Evolutionary conservation across 2,113 vertebrate species (phyloP).

Genomic region (Cavia porcellus): DNA sequence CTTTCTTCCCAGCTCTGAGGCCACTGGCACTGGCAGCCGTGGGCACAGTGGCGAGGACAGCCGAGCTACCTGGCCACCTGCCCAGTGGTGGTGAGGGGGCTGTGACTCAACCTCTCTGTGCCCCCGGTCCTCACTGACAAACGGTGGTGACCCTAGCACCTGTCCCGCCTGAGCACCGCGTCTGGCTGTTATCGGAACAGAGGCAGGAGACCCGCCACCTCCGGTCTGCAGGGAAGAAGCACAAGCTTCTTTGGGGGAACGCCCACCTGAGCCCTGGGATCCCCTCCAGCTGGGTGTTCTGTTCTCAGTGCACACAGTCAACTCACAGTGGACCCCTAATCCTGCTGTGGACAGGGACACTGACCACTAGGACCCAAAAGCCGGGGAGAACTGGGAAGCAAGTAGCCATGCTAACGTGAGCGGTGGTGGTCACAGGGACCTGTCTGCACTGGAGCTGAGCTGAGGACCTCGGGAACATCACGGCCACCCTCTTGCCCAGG

Average conservation of each 20-base stretch:
- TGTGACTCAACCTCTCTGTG: conserved; percentile 21
- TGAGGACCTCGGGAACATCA: neutral
- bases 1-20: neutral
- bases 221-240: neutral
- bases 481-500: neutral
- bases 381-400: neutral
- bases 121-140: neutral
- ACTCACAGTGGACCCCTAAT: neutral
- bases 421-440: neutral
- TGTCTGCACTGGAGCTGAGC: neutral
- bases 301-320: neutral
- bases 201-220: neutral
- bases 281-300: neutral
- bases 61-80: conserved; percentile 47
- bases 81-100: neutral
- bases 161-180: neutral
- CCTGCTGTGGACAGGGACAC: neutral
- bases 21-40: neutral
- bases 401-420: neutral
- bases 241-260: neutral
- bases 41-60: neutral
- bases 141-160: neutral
- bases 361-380: neutral
- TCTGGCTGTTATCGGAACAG: neutral
- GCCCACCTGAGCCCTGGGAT: neutral